Percentiles rank a stretch among this genome's conserved stretches.
Conservation (phyloP, 2,113 vertebrate species). For the Limnothrissa miodon region DNA sequence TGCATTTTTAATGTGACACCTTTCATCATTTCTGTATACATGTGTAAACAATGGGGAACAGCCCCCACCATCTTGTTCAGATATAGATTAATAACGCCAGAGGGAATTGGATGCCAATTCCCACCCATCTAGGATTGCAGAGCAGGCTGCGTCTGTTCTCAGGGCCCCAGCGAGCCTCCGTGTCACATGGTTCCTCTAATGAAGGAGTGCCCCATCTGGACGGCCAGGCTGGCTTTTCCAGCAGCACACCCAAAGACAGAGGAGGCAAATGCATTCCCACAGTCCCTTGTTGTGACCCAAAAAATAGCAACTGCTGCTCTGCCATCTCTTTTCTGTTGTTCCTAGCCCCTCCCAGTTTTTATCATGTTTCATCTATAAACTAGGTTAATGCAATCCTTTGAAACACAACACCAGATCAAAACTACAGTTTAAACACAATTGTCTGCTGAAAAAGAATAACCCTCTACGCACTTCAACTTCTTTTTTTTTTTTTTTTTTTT, state of each 20-base stretch:
- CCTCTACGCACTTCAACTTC: conserved; percentile 7
- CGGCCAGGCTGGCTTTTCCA: background rate
- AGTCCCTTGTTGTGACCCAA: conserved; percentile 14
- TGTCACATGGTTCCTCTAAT: conserved; percentile 7
- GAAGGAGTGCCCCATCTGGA: conserved; percentile 18
- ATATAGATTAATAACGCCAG: conserved; percentile 30
- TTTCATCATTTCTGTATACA: conserved; percentile 26
- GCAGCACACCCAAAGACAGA: background rate
- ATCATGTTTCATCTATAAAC: conserved; percentile 27
- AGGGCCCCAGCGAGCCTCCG: conserved; percentile 11
- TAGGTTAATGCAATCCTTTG: conserved; percentile 33
- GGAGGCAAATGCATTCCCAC: background rate
- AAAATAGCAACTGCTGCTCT: conserved; percentile 9
- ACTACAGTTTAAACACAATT: conserved; percentile 12
- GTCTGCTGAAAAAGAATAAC: background rate
- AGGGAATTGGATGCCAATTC: conserved; percentile 28
- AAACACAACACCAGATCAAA: conserved; percentile 16
- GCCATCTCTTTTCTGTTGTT: background rate
- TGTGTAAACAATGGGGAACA: conserved; percentile 10
- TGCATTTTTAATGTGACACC: conserved; percentile 16
- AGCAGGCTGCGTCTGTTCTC: conserved; percentile 19
- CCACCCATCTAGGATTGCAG: conserved; percentile 29
- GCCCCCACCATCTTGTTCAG: background rate
- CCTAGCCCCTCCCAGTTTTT: conserved; percentile 25
- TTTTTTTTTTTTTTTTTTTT: too few species aligned